Base-by-base conservation (phyloP, 2,888 invertebrate species). In the Morpho helenor region DNA sequence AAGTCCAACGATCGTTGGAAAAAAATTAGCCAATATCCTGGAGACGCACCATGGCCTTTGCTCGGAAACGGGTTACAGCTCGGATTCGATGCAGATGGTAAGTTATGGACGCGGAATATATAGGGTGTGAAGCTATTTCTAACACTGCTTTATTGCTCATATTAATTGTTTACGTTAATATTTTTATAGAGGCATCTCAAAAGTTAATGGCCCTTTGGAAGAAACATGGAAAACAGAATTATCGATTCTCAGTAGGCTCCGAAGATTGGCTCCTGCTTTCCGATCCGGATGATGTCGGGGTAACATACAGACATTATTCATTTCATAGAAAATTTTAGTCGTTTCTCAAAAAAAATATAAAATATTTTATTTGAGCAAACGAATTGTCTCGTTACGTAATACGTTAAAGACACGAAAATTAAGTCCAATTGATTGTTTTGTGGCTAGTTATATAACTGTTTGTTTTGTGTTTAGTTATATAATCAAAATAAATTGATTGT, bases 61-160 rank as follows among this genome's bases (percentile, higher is more conserved):
- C 73, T 84, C 63, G 84, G 81, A 50, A 80, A 76, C 69, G 77
- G 75, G 68, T 72, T 82, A 60, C 76, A 78, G 70, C 71, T 77
- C 59, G 74, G 76, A 68, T 76, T 74, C 66, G 71, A 76, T 66
- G 69, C 75, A 57, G 76, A 77, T 59, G 75, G 79, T 80, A 70
- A 69, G 71, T 69, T n/a, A n/a, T n/a, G 2, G 2, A 31, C 31
- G 31, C 31, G 31, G 31, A 31, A 31, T 31, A 31, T 31, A 5
- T 31, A 3, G 31, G 5, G 16, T 16, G 16, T 31, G 31, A 31
- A 31, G 5, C 31, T 31, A 31, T 31, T 31, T 5, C 31, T 31
- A 31, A 31, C 31, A 31, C 2, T 16, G 16, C 31, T 31, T 31
- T 31, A 31, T 31, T 31, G 3, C 31, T 31, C 31, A 31, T 31